Evolutionary conservation across 2,888 invertebrate species (phyloP).

Genomic region (Parnassius smintheus): DNA sequence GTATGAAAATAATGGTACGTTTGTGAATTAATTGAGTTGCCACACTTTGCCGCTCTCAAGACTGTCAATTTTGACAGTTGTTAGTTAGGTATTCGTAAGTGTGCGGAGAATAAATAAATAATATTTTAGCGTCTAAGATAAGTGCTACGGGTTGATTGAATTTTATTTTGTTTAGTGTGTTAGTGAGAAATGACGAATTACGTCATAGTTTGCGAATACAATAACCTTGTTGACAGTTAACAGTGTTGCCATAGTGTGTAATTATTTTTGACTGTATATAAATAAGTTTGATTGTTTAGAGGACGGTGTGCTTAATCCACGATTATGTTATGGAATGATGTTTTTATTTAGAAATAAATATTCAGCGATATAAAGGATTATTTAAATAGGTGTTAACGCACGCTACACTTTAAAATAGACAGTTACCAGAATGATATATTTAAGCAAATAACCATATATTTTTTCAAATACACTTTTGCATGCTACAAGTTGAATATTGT

Average conservation of each 20-base stretch:
- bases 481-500: conserved; percentile 40
- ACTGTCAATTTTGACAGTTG: conserved; percentile 29
- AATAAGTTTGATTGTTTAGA: conserved; percentile 65
- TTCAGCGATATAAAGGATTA: conserved; percentile 21
- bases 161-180: conserved; percentile 60
- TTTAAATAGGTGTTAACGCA: conserved; percentile 53
- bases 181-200: conserved; percentile 62
- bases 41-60: conserved; percentile 33
- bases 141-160: conserved; percentile 42
- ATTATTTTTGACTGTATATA: conserved; percentile 77
- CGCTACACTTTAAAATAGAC: conserved; percentile 66
- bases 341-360: conserved; percentile 40
- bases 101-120: conserved; percentile 9
- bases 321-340: conserved; percentile 42
- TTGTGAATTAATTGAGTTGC: conserved; percentile 54
- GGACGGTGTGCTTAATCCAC: conserved; percentile 63
- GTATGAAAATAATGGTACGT: conserved; percentile 62
- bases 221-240: conserved; percentile 75
- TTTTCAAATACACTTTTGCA: conserved; percentile 60
- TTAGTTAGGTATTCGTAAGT: conserved; percentile 14
- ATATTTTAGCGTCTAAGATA: conserved; percentile 25
- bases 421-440: conserved; percentile 76
- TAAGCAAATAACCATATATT: conserved; percentile 63
- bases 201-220: conserved; percentile 63
- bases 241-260: conserved; percentile 79